These are phyloP conservation scores for Lamprologus lemairii DNA, from an alignment of 2,113 vertebrate species.

Conservation along the genomic window DNA sequence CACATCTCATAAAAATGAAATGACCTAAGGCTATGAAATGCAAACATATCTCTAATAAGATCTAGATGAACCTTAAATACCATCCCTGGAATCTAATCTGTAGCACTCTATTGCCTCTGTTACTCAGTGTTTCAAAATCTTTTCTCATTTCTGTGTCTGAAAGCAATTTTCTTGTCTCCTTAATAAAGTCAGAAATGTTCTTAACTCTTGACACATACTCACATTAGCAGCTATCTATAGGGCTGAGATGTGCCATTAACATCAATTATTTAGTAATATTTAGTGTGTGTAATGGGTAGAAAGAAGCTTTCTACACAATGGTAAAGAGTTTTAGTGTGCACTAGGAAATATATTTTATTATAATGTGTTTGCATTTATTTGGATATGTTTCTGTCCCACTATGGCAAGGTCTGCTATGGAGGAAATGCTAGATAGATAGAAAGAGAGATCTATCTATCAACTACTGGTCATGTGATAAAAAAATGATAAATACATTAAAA, in stretches of 20 bases:
- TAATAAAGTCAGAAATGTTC: background rate
- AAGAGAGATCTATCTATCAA: background rate
- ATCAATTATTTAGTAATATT: background rate
- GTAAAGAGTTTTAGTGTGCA: background rate
- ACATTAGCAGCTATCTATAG: background rate
- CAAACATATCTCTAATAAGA: conserved; percentile 7
- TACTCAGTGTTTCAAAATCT: background rate
- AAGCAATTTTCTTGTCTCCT: background rate
- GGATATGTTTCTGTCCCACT: background rate
- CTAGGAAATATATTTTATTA: background rate
- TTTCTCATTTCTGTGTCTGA: background rate
- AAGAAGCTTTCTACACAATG: background rate
- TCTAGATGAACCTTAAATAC: conserved; percentile 2
- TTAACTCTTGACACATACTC: background rate
- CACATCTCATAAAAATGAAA: background rate
- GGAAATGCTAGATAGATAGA: background rate
- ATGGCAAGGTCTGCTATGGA: background rate
- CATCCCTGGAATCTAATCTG: background rate
- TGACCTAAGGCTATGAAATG: background rate
- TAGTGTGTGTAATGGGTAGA: background rate
- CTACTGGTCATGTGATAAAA: background rate
- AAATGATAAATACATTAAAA: background rate
- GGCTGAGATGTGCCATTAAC: background rate
- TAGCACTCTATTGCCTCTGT: background rate
- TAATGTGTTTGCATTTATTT: background rate